phyloP scores from a whole-genome alignment of 2,113 vertebrate genomes.

The Ramphastos sulfuratus region DNA sequence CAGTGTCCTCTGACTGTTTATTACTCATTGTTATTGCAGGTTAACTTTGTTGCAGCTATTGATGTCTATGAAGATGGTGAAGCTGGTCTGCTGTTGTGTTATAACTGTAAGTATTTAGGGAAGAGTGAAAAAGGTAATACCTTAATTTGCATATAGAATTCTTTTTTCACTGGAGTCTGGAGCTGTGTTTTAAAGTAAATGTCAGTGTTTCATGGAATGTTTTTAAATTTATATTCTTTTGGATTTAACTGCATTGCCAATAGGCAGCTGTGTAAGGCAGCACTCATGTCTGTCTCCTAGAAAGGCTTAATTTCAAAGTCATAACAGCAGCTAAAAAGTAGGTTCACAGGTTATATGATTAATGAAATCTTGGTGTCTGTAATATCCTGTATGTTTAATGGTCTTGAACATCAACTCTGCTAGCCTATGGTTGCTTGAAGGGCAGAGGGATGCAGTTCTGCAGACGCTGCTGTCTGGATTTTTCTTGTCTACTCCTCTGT shows the following conservation, averaged over 20 bases:
- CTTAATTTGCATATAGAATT: not conserved
- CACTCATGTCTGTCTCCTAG: not conserved
- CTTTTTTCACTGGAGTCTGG: not conserved
- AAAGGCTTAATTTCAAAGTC: not conserved
- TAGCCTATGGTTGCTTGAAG: not conserved
- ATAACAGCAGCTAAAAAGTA: not conserved
- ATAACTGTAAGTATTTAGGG: constrained; percentile 90
- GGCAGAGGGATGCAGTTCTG: not conserved
- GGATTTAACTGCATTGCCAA: not conserved
- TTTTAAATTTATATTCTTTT: not conserved
- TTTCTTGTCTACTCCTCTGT: not conserved
- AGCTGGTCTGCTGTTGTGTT: constrained; percentile 92
- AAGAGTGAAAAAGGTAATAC: not conserved
- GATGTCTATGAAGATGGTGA: constrained; percentile 99
- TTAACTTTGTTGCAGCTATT: constrained; percentile 96
- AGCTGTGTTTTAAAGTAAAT: not conserved
- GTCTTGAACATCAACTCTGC: not conserved
- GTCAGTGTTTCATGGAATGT: not conserved
- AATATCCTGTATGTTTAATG: not conserved
- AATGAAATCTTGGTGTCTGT: not conserved
- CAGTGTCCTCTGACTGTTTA: not conserved
- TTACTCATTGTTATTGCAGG: constrained; percentile 81
- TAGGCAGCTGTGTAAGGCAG: not conserved
- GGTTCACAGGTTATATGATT: not conserved
- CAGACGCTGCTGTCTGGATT: not conserved